Conservation (phyloP, 2,797 vertebrate species). For the Dicrostonyx torquatus region DNA sequence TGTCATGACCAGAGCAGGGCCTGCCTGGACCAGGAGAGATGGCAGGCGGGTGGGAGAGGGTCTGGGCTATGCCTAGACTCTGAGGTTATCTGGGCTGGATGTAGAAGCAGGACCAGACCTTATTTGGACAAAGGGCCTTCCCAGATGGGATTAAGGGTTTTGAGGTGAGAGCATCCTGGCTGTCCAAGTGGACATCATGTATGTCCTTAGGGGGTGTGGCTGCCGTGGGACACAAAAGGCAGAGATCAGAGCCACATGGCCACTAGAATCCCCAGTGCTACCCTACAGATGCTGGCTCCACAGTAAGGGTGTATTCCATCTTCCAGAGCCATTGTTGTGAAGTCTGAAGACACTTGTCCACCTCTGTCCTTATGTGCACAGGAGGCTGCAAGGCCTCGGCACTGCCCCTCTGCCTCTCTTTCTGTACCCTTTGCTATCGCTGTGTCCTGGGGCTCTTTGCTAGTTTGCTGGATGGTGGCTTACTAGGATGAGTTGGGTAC, state of each 20-base stretch:
- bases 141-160: background rate
- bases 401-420: background rate
- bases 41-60: fast-evolving
- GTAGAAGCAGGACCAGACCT: background rate
- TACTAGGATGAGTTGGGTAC: fast-evolving
- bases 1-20: background rate
- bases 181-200: background rate
- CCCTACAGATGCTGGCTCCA: background rate
- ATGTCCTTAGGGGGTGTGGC: background rate
- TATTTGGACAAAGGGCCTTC: background rate
- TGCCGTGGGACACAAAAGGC: background rate
- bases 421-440: fast-evolving
- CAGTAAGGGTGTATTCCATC: background rate
- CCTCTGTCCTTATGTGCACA: background rate
- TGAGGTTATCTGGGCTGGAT: background rate
- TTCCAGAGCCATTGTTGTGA: no score
- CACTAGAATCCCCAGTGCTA: fast-evolving
- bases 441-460: background rate
- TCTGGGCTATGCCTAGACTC: fast-evolving
- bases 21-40: background rate
- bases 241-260: fast-evolving
- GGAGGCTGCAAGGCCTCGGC: background rate
- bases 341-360: background rate
- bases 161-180: background rate
- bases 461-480: no score